These are phyloP conservation scores for Lineus longissimus DNA, from an alignment of 1,140 invertebrate species.

Conservation along the genomic window DNA sequence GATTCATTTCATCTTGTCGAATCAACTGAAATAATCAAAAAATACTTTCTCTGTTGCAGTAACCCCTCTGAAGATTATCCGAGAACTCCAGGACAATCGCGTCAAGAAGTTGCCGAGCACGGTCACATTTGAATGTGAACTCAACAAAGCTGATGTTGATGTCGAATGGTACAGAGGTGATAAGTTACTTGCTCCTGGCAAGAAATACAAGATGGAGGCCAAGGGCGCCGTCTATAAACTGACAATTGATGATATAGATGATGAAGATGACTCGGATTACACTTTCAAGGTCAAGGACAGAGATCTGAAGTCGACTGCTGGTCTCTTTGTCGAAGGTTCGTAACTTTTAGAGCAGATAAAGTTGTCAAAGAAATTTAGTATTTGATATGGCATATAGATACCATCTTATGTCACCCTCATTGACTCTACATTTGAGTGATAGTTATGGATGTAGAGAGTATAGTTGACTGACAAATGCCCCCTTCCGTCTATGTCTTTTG, in stretches of 20 bases:
- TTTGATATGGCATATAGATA: too few species aligned
- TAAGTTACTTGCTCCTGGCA: constrained; percentile 62
- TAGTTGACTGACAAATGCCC: too few species aligned
- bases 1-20: too few species aligned
- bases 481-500: too few species aligned
- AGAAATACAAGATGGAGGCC: constrained; percentile 34
- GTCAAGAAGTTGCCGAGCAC: constrained; percentile 25
- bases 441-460: too few species aligned
- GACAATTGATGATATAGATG: constrained; percentile 38
- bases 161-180: constrained; percentile 54
- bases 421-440: too few species aligned
- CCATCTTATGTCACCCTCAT: too few species aligned
- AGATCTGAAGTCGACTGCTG: neutral
- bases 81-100: constrained; percentile 32
- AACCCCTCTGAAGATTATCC: constrained; percentile 61
- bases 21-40: too few species aligned
- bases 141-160: constrained; percentile 38
- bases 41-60: constrained; percentile 81
- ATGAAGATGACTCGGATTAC: constrained; percentile 45
- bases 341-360: too few species aligned
- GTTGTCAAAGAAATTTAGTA: too few species aligned
- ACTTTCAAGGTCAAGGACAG: constrained; percentile 27
- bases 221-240: constrained; percentile 42
- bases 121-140: constrained; percentile 43
- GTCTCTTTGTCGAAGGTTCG: neutral